A percentile compares a stretch with the other conserved stretches of the same genome.
Evolutionary conservation across 2,888 invertebrate species (phyloP).

Genomic region (Schizotus pectinicornis): DNA sequence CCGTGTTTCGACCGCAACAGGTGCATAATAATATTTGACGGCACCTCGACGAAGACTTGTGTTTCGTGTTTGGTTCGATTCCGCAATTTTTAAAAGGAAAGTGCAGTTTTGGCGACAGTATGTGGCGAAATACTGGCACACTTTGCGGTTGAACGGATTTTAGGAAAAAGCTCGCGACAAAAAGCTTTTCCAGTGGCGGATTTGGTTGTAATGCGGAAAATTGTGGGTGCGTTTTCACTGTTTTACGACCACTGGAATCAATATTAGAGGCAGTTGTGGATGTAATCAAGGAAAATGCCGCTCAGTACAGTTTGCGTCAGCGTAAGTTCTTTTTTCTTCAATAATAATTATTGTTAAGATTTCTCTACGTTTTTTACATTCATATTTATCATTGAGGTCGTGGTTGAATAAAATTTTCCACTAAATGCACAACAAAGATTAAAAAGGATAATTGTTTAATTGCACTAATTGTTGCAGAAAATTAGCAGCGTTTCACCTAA

Average conservation of each 20-base stretch:
- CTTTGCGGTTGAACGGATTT: too few species aligned
- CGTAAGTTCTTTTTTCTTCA: constrained; percentile 35
- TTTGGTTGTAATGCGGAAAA: background rate
- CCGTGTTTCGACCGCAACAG: constrained; percentile 17
- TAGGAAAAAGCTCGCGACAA: background rate
- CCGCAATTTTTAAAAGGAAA: background rate
- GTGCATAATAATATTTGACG: constrained; percentile 11
- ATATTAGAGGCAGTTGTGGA: constrained; percentile 6
- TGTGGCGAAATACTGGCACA: too few species aligned
- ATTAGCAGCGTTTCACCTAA: too few species aligned
- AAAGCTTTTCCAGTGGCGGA: background rate
- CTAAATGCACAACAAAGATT: too few species aligned
- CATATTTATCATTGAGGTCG: too few species aligned
- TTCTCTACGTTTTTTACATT: constrained; percentile 1
- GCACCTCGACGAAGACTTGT: background rate
- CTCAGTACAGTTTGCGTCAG: constrained; percentile 46
- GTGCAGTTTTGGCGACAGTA: background rate
- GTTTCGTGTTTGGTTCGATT: too few species aligned
- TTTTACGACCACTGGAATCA: constrained; percentile 16
- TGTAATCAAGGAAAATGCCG: constrained; percentile 36
- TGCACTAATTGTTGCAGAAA: too few species aligned
- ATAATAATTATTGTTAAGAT: background rate
- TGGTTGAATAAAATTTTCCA: too few species aligned
- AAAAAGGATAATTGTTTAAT: too few species aligned
- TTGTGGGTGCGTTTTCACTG: constrained; percentile 17